These are phyloP conservation scores for Hydrozoanthus tunicans DNA, from an alignment of 64 coral and sea anemone species.

Conservation along the genomic window DNA sequence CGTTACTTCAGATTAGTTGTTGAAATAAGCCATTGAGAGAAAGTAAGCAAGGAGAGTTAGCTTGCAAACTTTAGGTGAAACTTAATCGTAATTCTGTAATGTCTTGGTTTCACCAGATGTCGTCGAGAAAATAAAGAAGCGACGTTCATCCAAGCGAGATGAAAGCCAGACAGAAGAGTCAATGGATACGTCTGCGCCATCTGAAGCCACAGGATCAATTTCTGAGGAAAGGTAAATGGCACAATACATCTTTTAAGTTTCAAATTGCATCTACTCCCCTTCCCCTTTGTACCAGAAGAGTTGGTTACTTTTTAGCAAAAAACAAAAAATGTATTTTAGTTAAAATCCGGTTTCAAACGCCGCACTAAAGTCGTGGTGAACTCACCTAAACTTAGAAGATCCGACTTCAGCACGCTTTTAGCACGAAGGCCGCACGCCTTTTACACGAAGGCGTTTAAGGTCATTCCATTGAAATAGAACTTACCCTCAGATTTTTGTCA, in stretches of 20 bases:
- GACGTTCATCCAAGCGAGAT: slow-evolving; percentile 64
- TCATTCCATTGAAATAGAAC: too few relatives aligned
- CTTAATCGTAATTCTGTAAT: not conserved
- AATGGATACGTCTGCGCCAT: slow-evolving; percentile 82
- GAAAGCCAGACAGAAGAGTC: slow-evolving; percentile 54
- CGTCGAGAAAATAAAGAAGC: slow-evolving; percentile 81
- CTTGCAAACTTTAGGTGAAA: not conserved
- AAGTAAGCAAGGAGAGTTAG: not conserved
- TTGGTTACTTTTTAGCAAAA: too few relatives aligned
- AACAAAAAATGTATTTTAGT: too few relatives aligned
- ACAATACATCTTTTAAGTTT: not conserved
- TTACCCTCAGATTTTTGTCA: too few relatives aligned
- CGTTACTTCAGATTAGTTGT: not conserved
- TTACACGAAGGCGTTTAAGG: too few relatives aligned
- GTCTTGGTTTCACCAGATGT: slow-evolving; percentile 63
- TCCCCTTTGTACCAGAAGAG: too few relatives aligned
- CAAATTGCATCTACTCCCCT: too few relatives aligned
- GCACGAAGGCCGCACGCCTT: too few relatives aligned
- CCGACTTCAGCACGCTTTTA: too few relatives aligned
- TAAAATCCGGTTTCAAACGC: too few relatives aligned
- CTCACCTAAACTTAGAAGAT: too few relatives aligned
- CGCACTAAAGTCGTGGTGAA: too few relatives aligned
- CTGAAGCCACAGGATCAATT: slow-evolving; percentile 38
- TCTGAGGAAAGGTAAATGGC: slow-evolving; percentile 69
- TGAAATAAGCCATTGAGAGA: not conserved